Percentiles rank a stretch among this genome's conserved stretches.
phyloP scores from a whole-genome alignment of 2,888 invertebrate genomes.

The Desoria tigrina region DNA sequence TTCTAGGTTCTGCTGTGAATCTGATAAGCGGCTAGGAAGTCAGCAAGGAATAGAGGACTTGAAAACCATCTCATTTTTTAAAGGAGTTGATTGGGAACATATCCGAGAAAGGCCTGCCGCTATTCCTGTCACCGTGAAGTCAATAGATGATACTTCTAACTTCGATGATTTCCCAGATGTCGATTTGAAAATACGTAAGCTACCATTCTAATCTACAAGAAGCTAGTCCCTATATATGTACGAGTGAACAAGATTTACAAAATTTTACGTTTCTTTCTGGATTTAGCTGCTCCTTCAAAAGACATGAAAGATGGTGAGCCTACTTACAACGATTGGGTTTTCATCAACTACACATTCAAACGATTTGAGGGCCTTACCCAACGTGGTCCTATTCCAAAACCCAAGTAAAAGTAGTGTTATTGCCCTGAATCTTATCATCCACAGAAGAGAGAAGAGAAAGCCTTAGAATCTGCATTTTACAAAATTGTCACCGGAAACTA shows the following conservation, averaged over 20 bases:
- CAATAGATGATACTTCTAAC: slow-evolving; percentile 99
- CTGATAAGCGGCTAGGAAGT: slow-evolving; percentile 86
- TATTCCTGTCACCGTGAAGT: slow-evolving; percentile 94
- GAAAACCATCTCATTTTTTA: slow-evolving; percentile 87
- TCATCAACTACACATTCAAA: slow-evolving; percentile 99
- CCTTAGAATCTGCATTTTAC: slow-evolving; percentile 9
- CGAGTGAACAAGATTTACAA: slow-evolving; percentile 4
- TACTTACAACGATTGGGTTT: slow-evolving; percentile 98
- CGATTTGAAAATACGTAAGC: slow-evolving; percentile 96
- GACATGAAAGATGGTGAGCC: slow-evolving; percentile 74
- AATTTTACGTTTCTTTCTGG: too few species aligned
- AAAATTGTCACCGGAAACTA: background rate
- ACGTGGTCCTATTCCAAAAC: slow-evolving; percentile 50
- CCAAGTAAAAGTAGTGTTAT: slow-evolving; percentile 27
- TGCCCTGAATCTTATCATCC: background rate
- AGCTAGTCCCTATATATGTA: background rate
- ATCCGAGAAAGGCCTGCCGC: slow-evolving; percentile 97
- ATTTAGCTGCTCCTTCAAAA: slow-evolving; percentile 78
- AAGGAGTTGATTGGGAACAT: slow-evolving; percentile 97
- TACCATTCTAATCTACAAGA: too few species aligned
- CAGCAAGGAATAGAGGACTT: slow-evolving; percentile 91
- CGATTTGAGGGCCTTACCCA: slow-evolving; percentile 77
- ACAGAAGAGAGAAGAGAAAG: slow-evolving; percentile 5
- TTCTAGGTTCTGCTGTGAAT: slow-evolving; percentile 97
- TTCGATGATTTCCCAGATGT: slow-evolving; percentile 99